Evolutionary conservation across 2,113 vertebrate species (phyloP), one percentile per base, ranked within the genome.

Genomic region (Motacilla tschutschensis): DNA sequence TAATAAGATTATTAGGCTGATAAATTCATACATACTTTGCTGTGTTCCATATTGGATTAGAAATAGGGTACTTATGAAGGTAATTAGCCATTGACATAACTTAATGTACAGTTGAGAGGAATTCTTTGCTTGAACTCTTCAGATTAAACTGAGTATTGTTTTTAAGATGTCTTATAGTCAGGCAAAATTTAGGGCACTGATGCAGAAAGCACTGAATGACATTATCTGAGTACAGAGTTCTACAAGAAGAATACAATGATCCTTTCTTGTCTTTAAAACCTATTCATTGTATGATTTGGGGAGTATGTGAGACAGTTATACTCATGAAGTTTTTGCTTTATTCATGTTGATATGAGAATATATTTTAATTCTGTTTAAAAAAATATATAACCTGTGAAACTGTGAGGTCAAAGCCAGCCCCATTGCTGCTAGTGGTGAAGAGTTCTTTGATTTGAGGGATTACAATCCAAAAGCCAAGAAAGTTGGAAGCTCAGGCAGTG

Each of bases 51-150:
- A 67, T 48, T 83, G 69, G 48, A 79, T 79, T 90, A 79, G 72
- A 92, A 93, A 85, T 77, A 73, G 69, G n/a, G 17, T 93, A 66
- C 31, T 93, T 83, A 79, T 46, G 85, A 79, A 63, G 25, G 72
- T 85, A 87, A 93, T 90, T 93, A 94, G 65, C 76, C 82, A 87
- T 71, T 71, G 76, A 51, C 43, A 25, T 66, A 55, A 58, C 48
- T 79, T 79, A 91, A 74, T 77, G 64, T 89, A 64, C 73, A 57
- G 58, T 57, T 85, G 51, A 89, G 53, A 83, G 31, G 16, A 85
- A 85, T 94, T 63, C 64, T 90, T 83, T 90, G 57, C 93, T 82
- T 89, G 69, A 87, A 43, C 33, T 85, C 65, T 85, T 83, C n/a
- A 66, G 62, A 93, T 85, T 87, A 84, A 79, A 74, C 22, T 55